Conservation (phyloP, 2,888 invertebrate species). For the Meiosimyza decipiens region DNA sequence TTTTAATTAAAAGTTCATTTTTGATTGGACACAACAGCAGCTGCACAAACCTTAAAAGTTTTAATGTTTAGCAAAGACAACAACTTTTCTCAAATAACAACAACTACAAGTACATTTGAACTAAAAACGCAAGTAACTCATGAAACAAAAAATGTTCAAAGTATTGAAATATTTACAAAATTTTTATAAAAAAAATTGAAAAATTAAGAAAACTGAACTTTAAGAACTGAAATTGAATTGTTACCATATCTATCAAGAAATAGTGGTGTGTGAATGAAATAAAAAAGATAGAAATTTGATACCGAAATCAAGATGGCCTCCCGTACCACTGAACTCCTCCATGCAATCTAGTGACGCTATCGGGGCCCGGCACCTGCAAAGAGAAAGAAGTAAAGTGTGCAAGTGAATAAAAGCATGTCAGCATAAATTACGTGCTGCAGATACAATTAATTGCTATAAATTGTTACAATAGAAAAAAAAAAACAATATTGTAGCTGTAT, state of each 20-base stretch:
- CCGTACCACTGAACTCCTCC: constrained; percentile 88
- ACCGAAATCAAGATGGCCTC: constrained; percentile 69
- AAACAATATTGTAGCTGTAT: neutral
- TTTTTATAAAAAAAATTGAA: constrained; percentile 25
- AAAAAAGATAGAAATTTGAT: constrained; percentile 60
- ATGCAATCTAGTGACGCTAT: constrained; percentile 93
- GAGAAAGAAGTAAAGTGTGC: constrained; percentile 16
- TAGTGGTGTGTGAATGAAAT: constrained; percentile 39
- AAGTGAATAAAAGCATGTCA: neutral
- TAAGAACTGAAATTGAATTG: constrained; percentile 26
- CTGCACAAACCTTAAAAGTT: constrained; percentile 25
- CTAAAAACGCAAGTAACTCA: constrained; percentile 24
- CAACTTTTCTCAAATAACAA: constrained; percentile 29
- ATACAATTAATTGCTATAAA: neutral
- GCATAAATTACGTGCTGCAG: neutral
- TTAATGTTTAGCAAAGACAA: constrained; percentile 1
- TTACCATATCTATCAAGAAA: constrained; percentile 23
- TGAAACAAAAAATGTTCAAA: constrained; percentile 27
- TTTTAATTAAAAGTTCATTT: no score
- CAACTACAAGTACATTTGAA: constrained; percentile 23
- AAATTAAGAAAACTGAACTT: constrained; percentile 1
- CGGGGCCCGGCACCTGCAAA: constrained; percentile 86
- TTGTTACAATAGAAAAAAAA: constrained; percentile 1
- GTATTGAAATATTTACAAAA: constrained; percentile 27
- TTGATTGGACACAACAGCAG: constrained; percentile 9